These are phyloP conservation scores for Amphipyra tragopoginis DNA, from an alignment of 2,888 invertebrate species.

Conservation along the genomic window DNA sequence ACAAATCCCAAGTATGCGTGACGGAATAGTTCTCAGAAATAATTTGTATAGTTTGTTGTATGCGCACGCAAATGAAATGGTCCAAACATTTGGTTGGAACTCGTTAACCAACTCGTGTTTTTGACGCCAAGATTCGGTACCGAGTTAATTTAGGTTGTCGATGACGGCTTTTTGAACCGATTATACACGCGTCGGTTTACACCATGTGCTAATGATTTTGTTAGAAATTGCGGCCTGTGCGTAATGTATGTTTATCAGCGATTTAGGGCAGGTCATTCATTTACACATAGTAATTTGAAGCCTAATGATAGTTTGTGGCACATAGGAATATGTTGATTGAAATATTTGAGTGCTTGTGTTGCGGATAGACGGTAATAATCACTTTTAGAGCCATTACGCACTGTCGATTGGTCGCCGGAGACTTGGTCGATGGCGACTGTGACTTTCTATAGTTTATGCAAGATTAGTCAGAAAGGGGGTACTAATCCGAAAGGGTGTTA, in stretches of 20 bases:
- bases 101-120: slow-evolving; percentile 73
- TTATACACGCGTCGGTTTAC: slow-evolving; percentile 65
- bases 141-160: slow-evolving; percentile 66
- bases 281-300: slow-evolving; percentile 22
- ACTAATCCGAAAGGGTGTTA: too few relatives aligned
- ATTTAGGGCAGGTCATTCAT: slow-evolving; percentile 27
- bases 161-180: slow-evolving; percentile 65
- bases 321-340: slow-evolving; percentile 4
- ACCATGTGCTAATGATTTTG: slow-evolving; percentile 47
- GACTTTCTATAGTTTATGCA: too few relatives aligned
- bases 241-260: slow-evolving; percentile 31
- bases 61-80: slow-evolving; percentile 76
- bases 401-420: too few relatives aligned
- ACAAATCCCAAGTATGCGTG: slow-evolving; percentile 78
- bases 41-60: slow-evolving; percentile 77
- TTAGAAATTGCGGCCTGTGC: slow-evolving; percentile 24
- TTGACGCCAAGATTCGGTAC: slow-evolving; percentile 66
- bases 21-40: slow-evolving; percentile 72
- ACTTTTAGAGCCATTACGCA: too few relatives aligned
- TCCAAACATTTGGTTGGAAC: slow-evolving; percentile 70
- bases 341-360: slow-evolving; percentile 2
- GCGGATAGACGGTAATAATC: slow-evolving; percentile 7
- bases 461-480: too few relatives aligned
- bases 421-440: too few relatives aligned
- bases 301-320: slow-evolving; percentile 11